Evolutionary conservation across 2,888 invertebrate genomes (phyloP).

Genomic region (Nomada ferruginata): DNA sequence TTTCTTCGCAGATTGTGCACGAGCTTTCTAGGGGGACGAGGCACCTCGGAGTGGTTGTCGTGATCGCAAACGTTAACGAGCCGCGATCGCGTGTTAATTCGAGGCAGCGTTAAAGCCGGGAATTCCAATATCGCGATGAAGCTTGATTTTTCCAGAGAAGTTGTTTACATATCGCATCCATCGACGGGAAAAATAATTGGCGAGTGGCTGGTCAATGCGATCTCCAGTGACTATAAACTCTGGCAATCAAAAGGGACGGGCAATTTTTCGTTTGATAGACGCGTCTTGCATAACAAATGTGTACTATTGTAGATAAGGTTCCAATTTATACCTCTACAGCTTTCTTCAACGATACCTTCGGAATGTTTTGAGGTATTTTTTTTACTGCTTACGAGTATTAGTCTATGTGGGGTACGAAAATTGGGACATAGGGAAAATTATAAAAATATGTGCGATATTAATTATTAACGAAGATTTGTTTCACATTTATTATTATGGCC

Average conservation of each 20-base stretch:
- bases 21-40: constrained; percentile 30
- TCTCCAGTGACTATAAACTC: background rate
- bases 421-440: no score
- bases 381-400: no score
- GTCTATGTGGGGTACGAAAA: no score
- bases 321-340: no score
- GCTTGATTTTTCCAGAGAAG: constrained; percentile 29
- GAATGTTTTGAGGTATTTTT: no score
- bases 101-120: constrained; percentile 40
- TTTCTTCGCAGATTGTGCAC: constrained; percentile 50
- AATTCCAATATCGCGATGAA: constrained; percentile 44
- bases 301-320: no score
- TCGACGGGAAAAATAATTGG: constrained; percentile 45
- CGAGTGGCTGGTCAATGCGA: background rate
- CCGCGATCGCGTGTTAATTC: constrained; percentile 65
- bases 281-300: no score
- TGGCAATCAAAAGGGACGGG: background rate
- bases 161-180: constrained; percentile 53
- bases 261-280: background rate
- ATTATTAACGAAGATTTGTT: no score
- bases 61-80: constrained; percentile 62
- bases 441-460: no score
- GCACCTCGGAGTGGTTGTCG: constrained; percentile 35
- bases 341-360: no score
- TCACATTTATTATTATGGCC: no score